Evolutionary conservation across 2,113 vertebrate species (phyloP).

Genomic region (Struthio camelus): DNA sequence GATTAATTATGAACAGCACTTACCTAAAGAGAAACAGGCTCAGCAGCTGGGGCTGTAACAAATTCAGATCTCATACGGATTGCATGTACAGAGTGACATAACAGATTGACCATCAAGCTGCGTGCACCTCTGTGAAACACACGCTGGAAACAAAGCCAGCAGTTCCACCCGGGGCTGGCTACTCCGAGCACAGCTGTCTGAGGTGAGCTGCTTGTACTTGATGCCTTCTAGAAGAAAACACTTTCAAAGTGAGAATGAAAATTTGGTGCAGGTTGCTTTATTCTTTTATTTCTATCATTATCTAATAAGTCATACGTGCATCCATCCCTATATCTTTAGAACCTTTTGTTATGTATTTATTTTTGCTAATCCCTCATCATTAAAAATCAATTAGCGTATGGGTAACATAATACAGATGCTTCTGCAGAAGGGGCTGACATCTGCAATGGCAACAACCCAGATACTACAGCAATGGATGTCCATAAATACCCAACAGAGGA

Average conservation of each 20-base stretch:
- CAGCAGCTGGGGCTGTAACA: not conserved
- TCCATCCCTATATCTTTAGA: conserved; percentile 19
- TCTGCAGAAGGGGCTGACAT: conserved; percentile 23
- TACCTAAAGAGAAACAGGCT: not conserved
- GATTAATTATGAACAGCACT: accelerated
- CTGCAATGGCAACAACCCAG: conserved; percentile 5
- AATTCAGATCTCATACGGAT: accelerated
- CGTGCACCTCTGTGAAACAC: accelerated
- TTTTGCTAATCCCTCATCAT: conserved; percentile 7
- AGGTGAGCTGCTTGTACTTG: accelerated
- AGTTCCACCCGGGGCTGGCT: accelerated
- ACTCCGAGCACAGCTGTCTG: accelerated
- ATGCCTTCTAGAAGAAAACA: not conserved
- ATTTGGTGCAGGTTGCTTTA: not conserved
- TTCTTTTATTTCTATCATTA: not conserved
- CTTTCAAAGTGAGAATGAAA: not conserved
- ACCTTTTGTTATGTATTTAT: not conserved
- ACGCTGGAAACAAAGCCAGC: not conserved
- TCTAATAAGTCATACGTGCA: conserved; percentile 40
- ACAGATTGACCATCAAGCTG: not conserved
- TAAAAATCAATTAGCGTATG: conserved; percentile 51
- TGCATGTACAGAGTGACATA: accelerated
- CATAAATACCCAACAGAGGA: conserved; percentile 14
- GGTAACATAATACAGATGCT: conserved; percentile 19
- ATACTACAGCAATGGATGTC: not conserved